These are phyloP conservation scores for Conchocele bisecta DNA, from an alignment of 2,888 invertebrate species.

Conservation along the genomic window DNA sequence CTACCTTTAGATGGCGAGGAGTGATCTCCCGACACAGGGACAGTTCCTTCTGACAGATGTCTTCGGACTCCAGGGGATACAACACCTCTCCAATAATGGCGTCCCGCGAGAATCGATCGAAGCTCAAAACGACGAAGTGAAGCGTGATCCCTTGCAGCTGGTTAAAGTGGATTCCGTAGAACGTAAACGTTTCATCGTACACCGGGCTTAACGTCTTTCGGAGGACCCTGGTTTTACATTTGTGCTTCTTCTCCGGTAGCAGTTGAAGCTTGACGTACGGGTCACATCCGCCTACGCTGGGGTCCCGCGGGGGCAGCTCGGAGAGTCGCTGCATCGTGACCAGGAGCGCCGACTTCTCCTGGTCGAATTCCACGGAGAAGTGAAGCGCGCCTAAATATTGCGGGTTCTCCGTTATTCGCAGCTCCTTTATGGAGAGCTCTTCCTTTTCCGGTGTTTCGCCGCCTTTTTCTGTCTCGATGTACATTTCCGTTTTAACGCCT, in stretches of 20 bases:
- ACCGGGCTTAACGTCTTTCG: conserved; percentile 97
- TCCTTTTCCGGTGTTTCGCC: conserved; percentile 81
- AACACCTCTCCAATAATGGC: conserved; percentile 99
- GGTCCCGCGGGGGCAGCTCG: conserved; percentile 92
- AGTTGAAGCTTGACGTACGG: conserved; percentile 99
- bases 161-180: conserved; percentile 90
- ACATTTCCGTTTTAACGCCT: conserved; percentile 78
- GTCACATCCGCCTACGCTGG: conserved; percentile 92
- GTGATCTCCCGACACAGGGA: conserved; percentile 91
- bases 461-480: conserved; percentile 84
- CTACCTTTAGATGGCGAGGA: conserved; percentile 95
- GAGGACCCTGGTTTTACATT: conserved; percentile 97
- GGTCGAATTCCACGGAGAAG: conserved; percentile 94
- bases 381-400: conserved; percentile 92
- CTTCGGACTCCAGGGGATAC: conserved; percentile 84
- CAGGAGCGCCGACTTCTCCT: conserved; percentile 94
- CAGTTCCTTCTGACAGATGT: conserved; percentile 83
- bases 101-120: conserved; percentile 98
- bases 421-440: conserved; percentile 77
- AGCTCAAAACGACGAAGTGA: conserved; percentile 85
- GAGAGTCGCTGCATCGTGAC: conserved; percentile 96
- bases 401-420: conserved; percentile 51
- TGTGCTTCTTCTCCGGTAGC: conserved; percentile 98
- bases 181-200: conserved; percentile 99
- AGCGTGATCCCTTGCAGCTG: conserved; percentile 95